Percentiles rank a stretch among this genome's conserved stretches.
phyloP scores from a whole-genome alignment of 2,113 vertebrate genomes.

The Carollia perspicillata region DNA sequence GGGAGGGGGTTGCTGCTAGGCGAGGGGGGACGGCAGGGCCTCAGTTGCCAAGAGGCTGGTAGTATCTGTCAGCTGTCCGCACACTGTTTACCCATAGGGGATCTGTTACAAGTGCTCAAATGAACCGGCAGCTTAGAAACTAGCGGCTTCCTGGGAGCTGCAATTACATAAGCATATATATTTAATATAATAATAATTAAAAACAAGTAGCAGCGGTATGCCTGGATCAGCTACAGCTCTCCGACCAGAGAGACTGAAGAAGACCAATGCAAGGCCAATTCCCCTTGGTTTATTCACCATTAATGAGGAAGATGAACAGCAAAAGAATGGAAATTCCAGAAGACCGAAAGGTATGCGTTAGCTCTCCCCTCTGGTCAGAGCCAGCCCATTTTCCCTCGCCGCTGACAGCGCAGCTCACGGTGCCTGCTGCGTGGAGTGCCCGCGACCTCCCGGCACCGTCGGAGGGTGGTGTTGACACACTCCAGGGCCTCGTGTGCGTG shows the following conservation, averaged over 20 bases:
- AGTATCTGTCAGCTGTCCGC: constrained; percentile 83
- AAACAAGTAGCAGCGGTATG: constrained; percentile 78
- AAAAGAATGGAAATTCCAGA: constrained; percentile 83
- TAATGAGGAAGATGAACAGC: constrained; percentile 95
- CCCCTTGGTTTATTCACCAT: constrained; percentile 93
- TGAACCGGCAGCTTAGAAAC: constrained; percentile 80
- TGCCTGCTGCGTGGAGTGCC: background rate
- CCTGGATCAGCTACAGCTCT: constrained; percentile 78
- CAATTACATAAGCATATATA: constrained; percentile 74
- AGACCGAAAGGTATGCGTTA: constrained; percentile 85
- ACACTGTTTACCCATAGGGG: constrained; percentile 71
- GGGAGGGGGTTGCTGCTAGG: constrained; percentile 53
- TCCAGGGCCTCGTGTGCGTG: background rate
- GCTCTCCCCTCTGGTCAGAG: background rate
- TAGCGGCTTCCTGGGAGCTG: constrained; percentile 79
- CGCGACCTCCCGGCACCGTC: constrained; percentile 7
- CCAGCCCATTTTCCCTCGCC: background rate
- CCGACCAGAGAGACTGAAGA: constrained; percentile 87
- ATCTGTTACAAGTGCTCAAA: constrained; percentile 82
- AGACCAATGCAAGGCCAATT: constrained; percentile 84
- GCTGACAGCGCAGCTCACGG: background rate
- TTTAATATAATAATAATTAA: constrained; percentile 70
- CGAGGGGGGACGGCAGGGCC: constrained; percentile 61
- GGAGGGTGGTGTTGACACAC: background rate
- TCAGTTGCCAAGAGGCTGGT: constrained; percentile 78